Base-by-base conservation (phyloP, 2,797 vertebrate species). In the Passerculus sandwichensis region DNA sequence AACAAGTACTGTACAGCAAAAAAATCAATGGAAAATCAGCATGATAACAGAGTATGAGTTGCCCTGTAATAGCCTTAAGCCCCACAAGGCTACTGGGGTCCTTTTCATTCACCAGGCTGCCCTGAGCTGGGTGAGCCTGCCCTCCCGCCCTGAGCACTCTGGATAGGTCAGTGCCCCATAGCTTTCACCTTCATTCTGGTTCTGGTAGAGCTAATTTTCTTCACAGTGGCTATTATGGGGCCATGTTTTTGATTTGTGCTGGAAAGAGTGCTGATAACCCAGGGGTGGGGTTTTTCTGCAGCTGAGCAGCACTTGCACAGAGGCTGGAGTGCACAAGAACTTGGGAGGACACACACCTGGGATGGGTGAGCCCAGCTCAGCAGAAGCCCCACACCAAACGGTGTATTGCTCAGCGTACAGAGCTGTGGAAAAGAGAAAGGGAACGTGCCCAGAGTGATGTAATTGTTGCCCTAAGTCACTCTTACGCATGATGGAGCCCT, bases 1-100 rank as follows among this genome's bases (percentile, higher is more conserved):
- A 96, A 97, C 97, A 97, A 97, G 96, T 97, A 96, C 95, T 95
- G 96, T 93, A 96, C 82, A 95, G 96, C 84, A 94, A 97, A 98
- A 98, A 97, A 98, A 97, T 97, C 98, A 97, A 98, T 97, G 40
- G 86, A 92, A 97, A 98, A 98, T 97, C 97, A 97, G 96, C 96
- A 97, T 97, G 97, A 96, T 97, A 98, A 98, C 93, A 96, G 96
- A 98, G 92, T 95, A 86, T 67, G 95, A 97, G 96, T 97, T 97
- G 95, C 95, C 97, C 96, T 97, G 93, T 97, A 97, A 97, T 94
- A 97, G 96, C 94, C 96, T 94, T 88, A 96, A 97, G 96, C 95
- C 95, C 95, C 93, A 78, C 94, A 96, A 96, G 96, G 96, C 94
- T 96, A 90, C 91, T 18, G 15, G 44, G 88, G 94, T 94, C 94